Conservation (phyloP, 64 coral and sea anemone genomes). For the Dendronephthya gigantea region DNA sequence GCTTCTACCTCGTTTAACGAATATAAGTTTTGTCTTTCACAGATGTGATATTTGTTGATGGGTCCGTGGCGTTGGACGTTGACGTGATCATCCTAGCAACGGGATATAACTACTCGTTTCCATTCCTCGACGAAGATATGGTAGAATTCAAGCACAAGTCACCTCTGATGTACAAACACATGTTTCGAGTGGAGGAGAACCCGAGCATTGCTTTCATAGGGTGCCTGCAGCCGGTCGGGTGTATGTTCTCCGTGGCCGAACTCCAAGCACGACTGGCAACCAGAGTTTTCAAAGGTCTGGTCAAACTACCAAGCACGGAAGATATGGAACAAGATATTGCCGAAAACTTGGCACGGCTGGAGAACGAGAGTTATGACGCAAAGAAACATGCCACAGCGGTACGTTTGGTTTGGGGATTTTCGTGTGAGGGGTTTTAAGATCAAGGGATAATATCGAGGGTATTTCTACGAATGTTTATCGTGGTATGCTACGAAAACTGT, state of each 20-base stretch:
- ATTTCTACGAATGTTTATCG: too few species aligned
- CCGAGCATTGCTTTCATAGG: conserved; percentile 51
- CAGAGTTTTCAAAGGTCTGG: conserved; percentile 49
- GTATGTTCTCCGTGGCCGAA: conserved; percentile 6
- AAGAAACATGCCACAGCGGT: neutral
- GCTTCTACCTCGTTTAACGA: neutral
- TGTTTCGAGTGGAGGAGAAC: conserved; percentile 57
- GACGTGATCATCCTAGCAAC: conserved; percentile 59
- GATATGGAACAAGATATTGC: conserved; percentile 44
- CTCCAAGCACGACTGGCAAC: conserved; percentile 5
- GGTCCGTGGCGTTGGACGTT: conserved; percentile 28
- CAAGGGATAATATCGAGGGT: too few species aligned
- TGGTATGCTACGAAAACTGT: too few species aligned
- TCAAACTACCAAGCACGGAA: conserved; percentile 31
- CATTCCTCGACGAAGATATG: conserved; percentile 52
- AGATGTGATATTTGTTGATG: conserved; percentile 38
- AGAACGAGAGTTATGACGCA: neutral
- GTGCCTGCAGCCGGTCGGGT: neutral
- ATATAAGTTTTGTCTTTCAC: neutral
- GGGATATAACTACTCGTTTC: conserved; percentile 46
- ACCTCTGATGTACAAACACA: conserved; percentile 49
- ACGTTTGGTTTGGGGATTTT: neutral
- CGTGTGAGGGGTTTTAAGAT: too few species aligned
- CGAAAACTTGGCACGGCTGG: neutral
- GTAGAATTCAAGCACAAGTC: conserved; percentile 40